Evolutionary conservation across 2,888 invertebrate species (phyloP).

Genomic region (Drosophila algonquin): DNA sequence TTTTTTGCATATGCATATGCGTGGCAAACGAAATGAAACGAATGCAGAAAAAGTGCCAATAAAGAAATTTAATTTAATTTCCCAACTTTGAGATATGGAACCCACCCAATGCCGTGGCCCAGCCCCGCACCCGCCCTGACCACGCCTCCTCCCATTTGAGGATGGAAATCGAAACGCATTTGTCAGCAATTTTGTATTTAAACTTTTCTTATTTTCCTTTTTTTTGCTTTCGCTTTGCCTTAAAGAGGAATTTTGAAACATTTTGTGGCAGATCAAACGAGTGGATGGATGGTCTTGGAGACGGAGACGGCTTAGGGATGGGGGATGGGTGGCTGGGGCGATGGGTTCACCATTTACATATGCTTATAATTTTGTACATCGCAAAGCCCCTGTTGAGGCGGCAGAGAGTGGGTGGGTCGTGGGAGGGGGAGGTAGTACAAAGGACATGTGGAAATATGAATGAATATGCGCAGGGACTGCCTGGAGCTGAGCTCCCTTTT

Average conservation of each 20-base stretch:
- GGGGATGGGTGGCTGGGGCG: too few species aligned
- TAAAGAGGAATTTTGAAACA: conserved; percentile 56
- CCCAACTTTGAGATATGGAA: conserved; percentile 53
- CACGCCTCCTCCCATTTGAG: conserved; percentile 5
- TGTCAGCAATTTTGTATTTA: conserved; percentile 74
- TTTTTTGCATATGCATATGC: conserved; percentile 60
- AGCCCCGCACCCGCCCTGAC: not conserved
- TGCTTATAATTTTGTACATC: conserved; percentile 18
- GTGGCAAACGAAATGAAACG: conserved; percentile 44
- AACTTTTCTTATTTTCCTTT: conserved; percentile 55
- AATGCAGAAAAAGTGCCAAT: conserved; percentile 61
- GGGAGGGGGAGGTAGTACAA: not conserved
- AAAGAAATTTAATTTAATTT: conserved; percentile 75
- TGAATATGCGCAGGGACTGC: not conserved
- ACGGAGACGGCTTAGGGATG: too few species aligned
- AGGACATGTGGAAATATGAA: not conserved
- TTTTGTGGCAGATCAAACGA: conserved; percentile 66
- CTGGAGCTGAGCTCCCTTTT: not conserved
- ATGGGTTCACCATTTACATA: conserved; percentile 21
- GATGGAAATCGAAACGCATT: conserved; percentile 65
- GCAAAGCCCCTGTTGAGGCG: too few species aligned
- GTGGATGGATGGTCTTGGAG: not conserved
- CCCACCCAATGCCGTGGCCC: conserved; percentile 1
- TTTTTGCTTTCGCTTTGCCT: not conserved
- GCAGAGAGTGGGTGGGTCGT: too few species aligned